phyloP scores from a whole-genome alignment of 2,797 vertebrate genomes.

The Dallia pectoralis region DNA sequence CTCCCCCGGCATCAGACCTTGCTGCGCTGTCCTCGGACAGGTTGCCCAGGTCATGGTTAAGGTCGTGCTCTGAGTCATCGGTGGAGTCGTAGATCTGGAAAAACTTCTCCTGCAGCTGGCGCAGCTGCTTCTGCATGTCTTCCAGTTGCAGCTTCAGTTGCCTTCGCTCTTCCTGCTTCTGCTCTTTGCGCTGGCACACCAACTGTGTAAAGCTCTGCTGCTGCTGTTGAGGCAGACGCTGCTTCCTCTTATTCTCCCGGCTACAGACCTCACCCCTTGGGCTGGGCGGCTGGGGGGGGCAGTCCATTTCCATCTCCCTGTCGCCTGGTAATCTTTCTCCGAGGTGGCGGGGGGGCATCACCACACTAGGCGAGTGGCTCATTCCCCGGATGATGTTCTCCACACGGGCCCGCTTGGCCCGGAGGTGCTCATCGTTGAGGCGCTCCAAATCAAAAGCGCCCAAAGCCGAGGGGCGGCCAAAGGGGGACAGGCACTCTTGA shows the following conservation, averaged over 20 bases:
- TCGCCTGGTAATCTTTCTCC: conserved; percentile 85
- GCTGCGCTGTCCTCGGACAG: conserved; percentile 94
- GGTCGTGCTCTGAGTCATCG: conserved; percentile 89
- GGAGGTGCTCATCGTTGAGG: conserved; percentile 95
- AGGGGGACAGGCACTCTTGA: conserved; percentile 96
- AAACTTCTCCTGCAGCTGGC: conserved; percentile 99
- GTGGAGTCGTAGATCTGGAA: conserved; percentile 99
- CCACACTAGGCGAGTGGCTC: conserved; percentile 96
- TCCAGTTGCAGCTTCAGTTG: conserved; percentile 98
- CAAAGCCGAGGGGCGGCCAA: conserved; percentile 86
- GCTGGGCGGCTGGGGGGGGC: conserved; percentile 88
- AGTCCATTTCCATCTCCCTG: conserved; percentile 78
- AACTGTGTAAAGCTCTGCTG: conserved; percentile 99
- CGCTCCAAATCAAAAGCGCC: conserved; percentile 93
- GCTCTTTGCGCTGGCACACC: conserved; percentile 93
- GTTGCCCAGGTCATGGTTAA: conserved; percentile 81
- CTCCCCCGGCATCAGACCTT: conserved; percentile 81
- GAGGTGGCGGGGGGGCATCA: conserved; percentile 74
- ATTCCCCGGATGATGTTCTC: conserved; percentile 99
- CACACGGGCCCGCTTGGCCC: conserved; percentile 95
- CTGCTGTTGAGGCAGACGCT: conserved; percentile 96
- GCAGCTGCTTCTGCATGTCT: conserved; percentile 99
- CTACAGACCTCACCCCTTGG: conserved; percentile 81
- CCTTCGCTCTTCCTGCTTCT: conserved; percentile 94
- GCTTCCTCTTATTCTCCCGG: conserved; percentile 97